phyloP scores from a whole-genome alignment of 2,888 invertebrate species.

The Congeria kusceri region DNA sequence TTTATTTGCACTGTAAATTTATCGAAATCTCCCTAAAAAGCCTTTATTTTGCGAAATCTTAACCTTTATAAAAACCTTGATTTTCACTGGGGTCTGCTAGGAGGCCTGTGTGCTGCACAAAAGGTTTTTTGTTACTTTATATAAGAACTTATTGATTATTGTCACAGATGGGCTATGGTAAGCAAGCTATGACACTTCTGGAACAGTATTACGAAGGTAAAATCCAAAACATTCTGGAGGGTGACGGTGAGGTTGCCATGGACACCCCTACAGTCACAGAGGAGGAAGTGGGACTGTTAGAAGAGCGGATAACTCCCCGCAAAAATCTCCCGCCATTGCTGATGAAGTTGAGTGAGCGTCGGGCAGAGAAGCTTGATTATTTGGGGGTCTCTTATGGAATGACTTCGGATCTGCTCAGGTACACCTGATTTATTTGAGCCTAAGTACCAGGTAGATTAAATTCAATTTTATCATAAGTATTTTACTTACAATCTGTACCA shows the following conservation, averaged over 20 bases:
- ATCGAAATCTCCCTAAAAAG: too few species aligned
- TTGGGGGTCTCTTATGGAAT: constrained; percentile 97
- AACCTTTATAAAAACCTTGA: too few species aligned
- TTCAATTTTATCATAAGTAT: too few species aligned
- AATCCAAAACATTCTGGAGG: constrained; percentile 80
- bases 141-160: background rate
- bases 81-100: too few species aligned
- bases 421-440: constrained; percentile 12
- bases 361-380: constrained; percentile 91
- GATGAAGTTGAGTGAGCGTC: constrained; percentile 93
- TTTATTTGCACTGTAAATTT: too few species aligned
- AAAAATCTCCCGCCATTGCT: constrained; percentile 93
- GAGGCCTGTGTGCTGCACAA: too few species aligned
- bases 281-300: constrained; percentile 88
- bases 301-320: constrained; percentile 91
- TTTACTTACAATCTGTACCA: too few species aligned
- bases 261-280: constrained; percentile 50
- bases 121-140: too few species aligned
- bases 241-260: constrained; percentile 35
- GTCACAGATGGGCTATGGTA: constrained; percentile 97
- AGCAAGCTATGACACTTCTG: constrained; percentile 92
- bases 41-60: too few species aligned
- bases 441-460: too few species aligned
- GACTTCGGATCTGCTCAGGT: constrained; percentile 94
- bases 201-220: constrained; percentile 95